These are phyloP conservation scores for Arctia plantaginis DNA, from an alignment of 2,888 invertebrate genomes.

Conservation along the genomic window DNA sequence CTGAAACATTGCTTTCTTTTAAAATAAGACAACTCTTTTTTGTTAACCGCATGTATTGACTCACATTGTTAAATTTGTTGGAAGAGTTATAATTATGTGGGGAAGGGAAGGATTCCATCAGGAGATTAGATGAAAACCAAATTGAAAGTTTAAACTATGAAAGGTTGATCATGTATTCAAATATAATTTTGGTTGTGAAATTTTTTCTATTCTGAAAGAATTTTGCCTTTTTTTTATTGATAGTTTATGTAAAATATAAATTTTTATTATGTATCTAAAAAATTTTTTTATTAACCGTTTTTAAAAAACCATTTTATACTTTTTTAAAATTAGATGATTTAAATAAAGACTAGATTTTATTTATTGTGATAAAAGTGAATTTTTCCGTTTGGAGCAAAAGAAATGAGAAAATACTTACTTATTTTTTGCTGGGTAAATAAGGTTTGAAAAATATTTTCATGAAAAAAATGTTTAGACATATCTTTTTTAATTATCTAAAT, in stretches of 20 bases:
- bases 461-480: background rate
- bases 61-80: conserved; percentile 24
- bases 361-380: conserved; percentile 7
- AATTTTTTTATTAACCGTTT: background rate
- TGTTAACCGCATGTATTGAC: too few relatives aligned
- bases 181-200: conserved; percentile 59
- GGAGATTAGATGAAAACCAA: conserved; percentile 64
- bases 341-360: conserved; percentile 1
- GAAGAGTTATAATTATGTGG: conserved; percentile 44
- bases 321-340: background rate
- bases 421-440: background rate
- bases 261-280: conserved; percentile 21
- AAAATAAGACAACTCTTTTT: too few relatives aligned
- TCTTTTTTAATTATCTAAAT: background rate
- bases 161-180: conserved; percentile 39
- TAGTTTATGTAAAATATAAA: conserved; percentile 41
- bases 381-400: background rate
- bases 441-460: background rate
- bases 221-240: conserved; percentile 65
- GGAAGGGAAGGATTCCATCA: conserved; percentile 69
- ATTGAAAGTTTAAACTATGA: conserved; percentile 37
- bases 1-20: background rate
- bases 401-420: conserved; percentile 4
- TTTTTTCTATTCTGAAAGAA: conserved; percentile 60
- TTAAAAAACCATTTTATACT: background rate